A percentile compares a stretch with the other conserved stretches of the same genome.
Evolutionary conservation across 1,140 invertebrate genomes (phyloP).

Genomic region (Ctenoplectra terminalis): DNA sequence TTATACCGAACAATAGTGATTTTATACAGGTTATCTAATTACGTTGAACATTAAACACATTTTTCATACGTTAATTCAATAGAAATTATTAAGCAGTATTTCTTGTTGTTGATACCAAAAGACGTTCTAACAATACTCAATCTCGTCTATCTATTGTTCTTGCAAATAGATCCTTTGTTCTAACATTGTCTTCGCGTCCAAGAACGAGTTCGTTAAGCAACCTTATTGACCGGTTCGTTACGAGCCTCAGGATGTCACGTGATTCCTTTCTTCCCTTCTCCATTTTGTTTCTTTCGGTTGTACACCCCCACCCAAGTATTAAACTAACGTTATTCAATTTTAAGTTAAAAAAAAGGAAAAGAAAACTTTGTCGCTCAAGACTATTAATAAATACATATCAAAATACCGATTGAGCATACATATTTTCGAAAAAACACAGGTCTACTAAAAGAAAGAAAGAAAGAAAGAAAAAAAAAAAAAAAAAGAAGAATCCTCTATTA

Average conservation of each 20-base stretch:
- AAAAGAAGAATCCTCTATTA: too few species aligned
- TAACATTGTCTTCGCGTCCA: neutral
- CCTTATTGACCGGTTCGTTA: neutral
- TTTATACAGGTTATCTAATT: neutral
- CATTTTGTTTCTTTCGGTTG: neutral
- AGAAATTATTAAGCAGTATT: slow-evolving; percentile 1
- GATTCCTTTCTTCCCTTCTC: slow-evolving; percentile 3
- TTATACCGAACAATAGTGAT: too few species aligned
- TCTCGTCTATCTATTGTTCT: neutral
- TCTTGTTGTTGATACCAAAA: neutral
- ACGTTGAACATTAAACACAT: neutral
- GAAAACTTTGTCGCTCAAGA: too few species aligned
- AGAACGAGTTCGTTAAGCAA: slow-evolving; percentile 9
- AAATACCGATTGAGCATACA: too few species aligned
- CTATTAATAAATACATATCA: too few species aligned
- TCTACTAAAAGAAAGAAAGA: too few species aligned
- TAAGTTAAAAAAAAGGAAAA: too few species aligned
- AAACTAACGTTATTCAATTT: neutral
- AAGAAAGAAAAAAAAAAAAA: too few species aligned
- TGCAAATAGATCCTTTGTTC: slow-evolving; percentile 1
- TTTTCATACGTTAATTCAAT: neutral
- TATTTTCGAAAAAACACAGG: too few species aligned
- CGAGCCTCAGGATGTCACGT: neutral
- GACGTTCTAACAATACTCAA: neutral
- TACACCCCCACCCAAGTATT: neutral